Base-by-base conservation (phyloP, 2,888 invertebrate species). In the Eutolmus rufibarbis region DNA sequence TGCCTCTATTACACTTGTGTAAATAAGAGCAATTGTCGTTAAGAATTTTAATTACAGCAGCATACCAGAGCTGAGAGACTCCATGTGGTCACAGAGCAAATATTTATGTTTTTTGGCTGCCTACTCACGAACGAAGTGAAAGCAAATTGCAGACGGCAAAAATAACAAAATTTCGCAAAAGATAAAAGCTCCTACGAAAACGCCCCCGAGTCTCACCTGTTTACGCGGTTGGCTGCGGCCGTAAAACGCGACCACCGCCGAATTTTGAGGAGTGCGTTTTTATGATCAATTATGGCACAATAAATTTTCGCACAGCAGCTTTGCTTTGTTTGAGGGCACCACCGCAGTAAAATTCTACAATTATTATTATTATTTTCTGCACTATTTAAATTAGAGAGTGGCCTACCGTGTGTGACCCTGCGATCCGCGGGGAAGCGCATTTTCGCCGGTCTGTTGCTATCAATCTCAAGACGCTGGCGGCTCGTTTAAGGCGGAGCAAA, bases 291-390 rank as follows among this genome's bases (percentile, higher is more conserved):
- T 86, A 74, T 51, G 23, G 8, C 19, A 86, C 51, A 86, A 76
- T 74, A 86, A 86, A 86, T 76, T 76, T 86, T 16, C 56, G n/a
- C 37, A 76, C n/a, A 43, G 87, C 81, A 82, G 87, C 82, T 81
- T 86, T 86, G 66, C 84, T 74, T 86, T 87, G 84, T 87, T 87
- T 19, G n/a, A 84, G 31, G n/a, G 37, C 51, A 66, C 23, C 43
- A 46, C 2, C 40, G 84, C 23, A 84, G 37, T 74, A 84, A 84
- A 84, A 37, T 31, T 51, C 46, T 19, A 19, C 56, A 40, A 86
- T 46, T 46, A 46, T 46, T 46, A 46, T 46, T 46, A 40, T 34
- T 34, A 66, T 66, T 86, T 77, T 86, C 77, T 86, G 77, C 76
- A 34, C 77, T 76, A 56, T 86, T 86, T 86, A 77, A 86, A 77